Conservation (phyloP, 2,888 invertebrate species). For the Thecophora atra region DNA sequence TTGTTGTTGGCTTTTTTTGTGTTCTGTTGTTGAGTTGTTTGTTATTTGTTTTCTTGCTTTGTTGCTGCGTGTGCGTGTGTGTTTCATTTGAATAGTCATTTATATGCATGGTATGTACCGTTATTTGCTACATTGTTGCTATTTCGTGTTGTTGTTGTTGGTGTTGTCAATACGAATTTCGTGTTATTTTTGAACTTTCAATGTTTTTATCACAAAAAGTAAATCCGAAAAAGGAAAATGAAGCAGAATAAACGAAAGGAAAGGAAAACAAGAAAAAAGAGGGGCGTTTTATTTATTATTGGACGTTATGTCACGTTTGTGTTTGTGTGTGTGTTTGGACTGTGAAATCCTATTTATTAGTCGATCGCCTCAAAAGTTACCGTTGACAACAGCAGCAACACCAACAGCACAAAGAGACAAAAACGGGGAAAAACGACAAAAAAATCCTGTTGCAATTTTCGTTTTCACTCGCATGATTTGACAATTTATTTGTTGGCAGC, state of each 20-base stretch:
- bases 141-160: constrained; percentile 3
- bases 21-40: background rate
- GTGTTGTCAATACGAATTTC: constrained; percentile 22
- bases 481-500: constrained; percentile 17
- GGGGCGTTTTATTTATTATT: constrained; percentile 17
- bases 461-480: constrained; percentile 36
- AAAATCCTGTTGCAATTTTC: constrained; percentile 23
- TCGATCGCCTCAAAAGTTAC: background rate
- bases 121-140: constrained; percentile 23
- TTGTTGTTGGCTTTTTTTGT: background rate
- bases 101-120: constrained; percentile 29
- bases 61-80: background rate
- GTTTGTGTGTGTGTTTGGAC: constrained; percentile 9
- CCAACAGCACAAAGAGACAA: background rate
- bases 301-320: constrained; percentile 8
- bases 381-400: background rate
- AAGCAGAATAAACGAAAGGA: background rate
- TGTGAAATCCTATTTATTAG: constrained; percentile 12
- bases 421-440: background rate
- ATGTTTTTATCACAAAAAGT: background rate
- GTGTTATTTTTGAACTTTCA: constrained; percentile 14
- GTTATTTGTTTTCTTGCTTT: background rate
- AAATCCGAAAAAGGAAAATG: too few relatives aligned
- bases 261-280: background rate
- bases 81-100: constrained; percentile 34